A percentile compares a stretch with the other conserved stretches of the same genome.
Conservation (phyloP, 92 coral and sea anemone species). For the Siderastrea siderea region DNA sequence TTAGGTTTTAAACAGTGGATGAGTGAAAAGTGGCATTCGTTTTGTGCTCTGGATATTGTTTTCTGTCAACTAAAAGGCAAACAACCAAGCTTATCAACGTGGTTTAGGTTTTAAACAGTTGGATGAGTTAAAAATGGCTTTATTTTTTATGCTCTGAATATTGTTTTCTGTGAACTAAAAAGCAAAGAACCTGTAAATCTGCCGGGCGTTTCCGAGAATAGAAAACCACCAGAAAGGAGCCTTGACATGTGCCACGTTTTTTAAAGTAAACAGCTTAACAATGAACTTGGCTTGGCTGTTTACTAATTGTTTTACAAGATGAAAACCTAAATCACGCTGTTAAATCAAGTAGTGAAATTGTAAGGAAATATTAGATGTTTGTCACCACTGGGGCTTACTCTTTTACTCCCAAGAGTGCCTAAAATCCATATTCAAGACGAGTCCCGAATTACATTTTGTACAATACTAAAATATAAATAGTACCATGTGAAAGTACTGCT, state of each 20-base stretch:
- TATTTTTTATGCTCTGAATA: background rate
- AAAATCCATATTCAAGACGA: no score
- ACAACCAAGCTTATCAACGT: background rate
- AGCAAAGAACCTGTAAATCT: conserved; percentile 8
- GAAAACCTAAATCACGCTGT: no score
- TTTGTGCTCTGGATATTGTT: conserved; percentile 6
- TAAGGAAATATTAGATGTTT: no score
- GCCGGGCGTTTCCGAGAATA: background rate
- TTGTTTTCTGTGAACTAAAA: conserved; percentile 9
- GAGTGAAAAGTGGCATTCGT: background rate
- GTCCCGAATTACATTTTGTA: no score
- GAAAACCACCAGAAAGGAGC: background rate
- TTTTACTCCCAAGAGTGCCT: no score
- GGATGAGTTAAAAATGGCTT: background rate
- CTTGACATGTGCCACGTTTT: background rate
- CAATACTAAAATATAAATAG: no score
- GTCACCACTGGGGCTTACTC: no score
- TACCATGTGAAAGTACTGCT: no score
- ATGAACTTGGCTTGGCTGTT: background rate
- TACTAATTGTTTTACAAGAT: no score
- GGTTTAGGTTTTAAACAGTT: background rate
- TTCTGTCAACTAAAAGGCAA: conserved; percentile 6
- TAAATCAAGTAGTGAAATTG: no score
- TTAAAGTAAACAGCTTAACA: background rate
- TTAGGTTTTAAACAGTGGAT: background rate